Conservation (phyloP, 2,113 vertebrate genomes). For the Nycticorax nycticorax region DNA sequence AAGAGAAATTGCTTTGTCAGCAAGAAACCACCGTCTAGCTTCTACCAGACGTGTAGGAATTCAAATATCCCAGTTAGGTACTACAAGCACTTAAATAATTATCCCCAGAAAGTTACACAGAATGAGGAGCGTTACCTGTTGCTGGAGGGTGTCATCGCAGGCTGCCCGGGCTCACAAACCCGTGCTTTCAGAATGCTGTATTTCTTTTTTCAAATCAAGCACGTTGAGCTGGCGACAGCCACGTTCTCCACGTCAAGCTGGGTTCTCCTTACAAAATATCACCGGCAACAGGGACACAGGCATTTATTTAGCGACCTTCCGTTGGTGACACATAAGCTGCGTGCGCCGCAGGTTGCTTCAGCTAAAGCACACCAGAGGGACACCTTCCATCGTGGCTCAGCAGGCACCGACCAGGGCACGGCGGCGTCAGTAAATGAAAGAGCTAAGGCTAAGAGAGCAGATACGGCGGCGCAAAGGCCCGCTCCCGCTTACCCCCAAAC, state of each 20-base stretch:
- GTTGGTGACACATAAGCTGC: not conserved
- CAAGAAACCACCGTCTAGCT: not conserved
- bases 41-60: not conserved
- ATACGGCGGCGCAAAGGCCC: fast-evolving
- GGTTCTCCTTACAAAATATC: not conserved
- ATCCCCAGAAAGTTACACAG: fast-evolving
- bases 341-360: not conserved
- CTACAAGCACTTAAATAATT: not conserved
- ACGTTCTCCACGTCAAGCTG: fast-evolving
- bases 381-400: not conserved
- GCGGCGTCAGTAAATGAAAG: not conserved
- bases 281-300: not conserved
- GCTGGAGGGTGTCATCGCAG: fast-evolving
- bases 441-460: not conserved
- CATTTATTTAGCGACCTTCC: not conserved
- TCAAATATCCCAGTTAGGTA: not conserved
- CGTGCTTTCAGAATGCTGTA: not conserved
- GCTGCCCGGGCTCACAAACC: not conserved
- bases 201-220: not conserved
- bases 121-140: not conserved
- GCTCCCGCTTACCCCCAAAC: not conserved
- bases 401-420: not conserved
- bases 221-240: not conserved
- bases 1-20: not conserved
- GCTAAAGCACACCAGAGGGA: not conserved